Base-by-base conservation (phyloP, 1,140 invertebrate species). In the Trachymyrmex cornetzi region DNA sequence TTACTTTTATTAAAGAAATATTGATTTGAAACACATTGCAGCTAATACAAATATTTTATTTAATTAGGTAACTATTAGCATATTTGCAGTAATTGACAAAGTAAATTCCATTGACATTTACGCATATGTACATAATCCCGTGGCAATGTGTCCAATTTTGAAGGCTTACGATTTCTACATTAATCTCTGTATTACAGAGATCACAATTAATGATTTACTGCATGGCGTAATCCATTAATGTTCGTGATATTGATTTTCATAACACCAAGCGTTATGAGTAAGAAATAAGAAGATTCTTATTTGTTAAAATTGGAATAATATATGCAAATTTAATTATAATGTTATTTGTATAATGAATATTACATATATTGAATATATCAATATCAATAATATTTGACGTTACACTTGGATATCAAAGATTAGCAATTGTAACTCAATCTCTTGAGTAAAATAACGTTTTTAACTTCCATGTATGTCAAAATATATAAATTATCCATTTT, bases 201-300 rank as follows among this genome's bases (percentile, higher is more conserved):
- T 82, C 67, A 61, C 7, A 55, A 50, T 82, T 82, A 74, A 82
- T 48, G 19, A 82, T 82, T 82, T 50, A 82, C 9, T 72, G 24
- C 30, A 16, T 81, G 19, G 53, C 50, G n/a, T 72, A 82, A 82
- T 74, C 24, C 38, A n/a, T 61, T 74, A 82, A 82, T 22, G 12
- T 1, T n/a, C 66, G 19, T 19, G 74, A 27, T 19, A 82, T 74
- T 19, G 19, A 82, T 82, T 48, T 11, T 34, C 19, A 16, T 34
- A 22, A 7, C 38, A n/a, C 3, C 16, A 19, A 14, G 4, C 7
- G 27, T 48, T 30, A 48, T 74, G 19, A 53, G 2, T 71, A 81
- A 81, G 50, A 71, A 48, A 19, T 53, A 48, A 61, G 34, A 38
- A 59, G 6, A 57, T 44, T 69, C 38, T 50, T 69, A 69, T 50